A percentile compares a stretch with the other conserved stretches of the same genome.
Evolutionary conservation across 2,797 vertebrate species (phyloP).

Genomic region (Phylloscopus collybita): DNA sequence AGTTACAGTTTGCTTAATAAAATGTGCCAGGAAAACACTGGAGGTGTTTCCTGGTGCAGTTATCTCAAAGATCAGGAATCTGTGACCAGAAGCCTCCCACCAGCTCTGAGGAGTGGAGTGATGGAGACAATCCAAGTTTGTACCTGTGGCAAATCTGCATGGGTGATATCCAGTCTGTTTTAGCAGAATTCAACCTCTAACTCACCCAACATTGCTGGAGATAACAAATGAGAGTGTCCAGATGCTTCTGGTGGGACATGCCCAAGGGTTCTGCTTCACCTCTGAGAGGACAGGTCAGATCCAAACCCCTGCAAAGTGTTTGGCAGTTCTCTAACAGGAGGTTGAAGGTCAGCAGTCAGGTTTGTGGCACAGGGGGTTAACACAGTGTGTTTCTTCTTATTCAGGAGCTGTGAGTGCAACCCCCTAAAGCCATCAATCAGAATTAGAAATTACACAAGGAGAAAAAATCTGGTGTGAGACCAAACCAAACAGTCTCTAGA

Average conservation of each 20-base stretch:
- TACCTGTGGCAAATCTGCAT: neutral
- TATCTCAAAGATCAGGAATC: constrained; percentile 22
- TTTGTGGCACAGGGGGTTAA: neutral
- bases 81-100: constrained; percentile 14
- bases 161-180: neutral
- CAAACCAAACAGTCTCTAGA: constrained; percentile 49
- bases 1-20: constrained; percentile 23
- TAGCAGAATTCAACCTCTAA: neutral
- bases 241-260: constrained; percentile 30
- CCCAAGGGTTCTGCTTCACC: constrained; percentile 30
- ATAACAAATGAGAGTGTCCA: neutral
- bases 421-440: constrained; percentile 28
- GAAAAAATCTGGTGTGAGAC: constrained; percentile 48
- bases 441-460: constrained; percentile 56
- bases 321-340: neutral
- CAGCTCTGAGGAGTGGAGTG: neutral
- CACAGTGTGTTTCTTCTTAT: neutral
- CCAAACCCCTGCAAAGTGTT: neutral
- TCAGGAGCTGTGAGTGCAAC: constrained; percentile 31
- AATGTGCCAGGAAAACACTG: neutral
- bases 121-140: neutral
- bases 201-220: neutral
- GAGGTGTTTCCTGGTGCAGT: constrained; percentile 26
- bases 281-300: neutral
- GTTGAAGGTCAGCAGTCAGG: neutral